phyloP scores from a whole-genome alignment of 2,888 invertebrate genomes.

The Lapara coniferarum region DNA sequence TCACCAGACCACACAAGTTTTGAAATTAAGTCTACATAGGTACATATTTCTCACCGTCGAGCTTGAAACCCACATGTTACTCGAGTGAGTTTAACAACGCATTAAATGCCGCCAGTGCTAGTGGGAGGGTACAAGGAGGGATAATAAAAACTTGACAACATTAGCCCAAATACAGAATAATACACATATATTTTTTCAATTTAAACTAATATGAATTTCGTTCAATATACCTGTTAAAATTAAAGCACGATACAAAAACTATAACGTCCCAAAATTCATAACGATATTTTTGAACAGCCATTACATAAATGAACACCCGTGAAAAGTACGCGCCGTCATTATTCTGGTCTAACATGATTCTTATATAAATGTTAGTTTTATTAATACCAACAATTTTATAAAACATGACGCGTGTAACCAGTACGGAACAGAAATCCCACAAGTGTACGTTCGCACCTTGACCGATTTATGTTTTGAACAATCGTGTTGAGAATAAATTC shows the following conservation, averaged over 20 bases:
- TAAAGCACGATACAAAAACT: too few species aligned
- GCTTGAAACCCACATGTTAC: background rate
- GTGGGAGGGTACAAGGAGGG: too few species aligned
- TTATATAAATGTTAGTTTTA: background rate
- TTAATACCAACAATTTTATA: constrained; percentile 32
- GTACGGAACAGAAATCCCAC: constrained; percentile 31
- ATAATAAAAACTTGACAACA: too few species aligned
- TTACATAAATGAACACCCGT: background rate
- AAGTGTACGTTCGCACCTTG: constrained; percentile 27
- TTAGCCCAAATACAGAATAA: too few species aligned
- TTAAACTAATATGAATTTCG: too few species aligned
- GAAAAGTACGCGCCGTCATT: background rate
- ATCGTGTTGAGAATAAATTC: constrained; percentile 31
- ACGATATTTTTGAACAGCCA: background rate
- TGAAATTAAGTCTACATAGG: background rate
- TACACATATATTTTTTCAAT: too few species aligned
- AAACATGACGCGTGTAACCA: constrained; percentile 30
- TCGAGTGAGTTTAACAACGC: background rate
- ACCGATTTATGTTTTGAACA: constrained; percentile 25
- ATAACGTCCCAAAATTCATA: background rate
- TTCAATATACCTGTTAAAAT: too few species aligned
- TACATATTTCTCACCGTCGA: background rate
- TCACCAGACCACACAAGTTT: background rate
- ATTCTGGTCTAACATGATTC: background rate
- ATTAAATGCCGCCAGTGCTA: too few species aligned